Evolutionary conservation across 2,888 invertebrate species (phyloP), one percentile per base, ranked within the genome.

Genomic region (Lasioglossum vierecki): DNA sequence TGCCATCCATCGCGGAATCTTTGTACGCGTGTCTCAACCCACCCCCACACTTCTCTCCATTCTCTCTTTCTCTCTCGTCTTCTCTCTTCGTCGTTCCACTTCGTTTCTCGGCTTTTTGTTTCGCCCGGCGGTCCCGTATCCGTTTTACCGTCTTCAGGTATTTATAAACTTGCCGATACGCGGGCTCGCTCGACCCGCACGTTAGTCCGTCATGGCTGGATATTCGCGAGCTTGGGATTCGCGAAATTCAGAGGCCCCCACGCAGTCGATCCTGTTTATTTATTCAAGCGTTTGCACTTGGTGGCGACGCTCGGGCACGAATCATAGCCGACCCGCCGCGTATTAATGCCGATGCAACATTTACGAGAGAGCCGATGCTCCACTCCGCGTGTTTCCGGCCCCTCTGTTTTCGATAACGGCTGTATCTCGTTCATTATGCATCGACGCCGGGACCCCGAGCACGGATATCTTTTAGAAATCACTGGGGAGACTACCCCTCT

Each of bases 121-220:
- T 66, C 46, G n/a, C 39, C 46, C 63, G 63, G 30, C 39, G 35
- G 66, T 22, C 77, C 57, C 70, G 78, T 70, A 77, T 80, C 76
- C 81, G 81, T 80, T 81, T 78, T 75, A 73, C 68, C 49, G 80
- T 76, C 81, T 86, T 80, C 85, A 78, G 79, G 82, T 89, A 88
- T 91, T 90, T 89, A 91, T 91, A 89, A 89, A 87, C 88, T 77
- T 41, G 63, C 68, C 76, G 80, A 84, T 81, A 79, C 30, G 79
- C 49, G 53, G 15, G 15, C 63, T 15, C 13, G 63, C 63, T 30
- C 84, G 57, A 8, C 49, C 66, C 83, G 60, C 76, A 80, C 79
- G 85, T 89, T 83, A 80, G 81, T 80, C 79, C 82, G 77, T 71
- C 66, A 63, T 15, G 73, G 44, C 35, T 26, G 49, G 63, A 44